These are phyloP conservation scores for Eudyptes chrysolophus DNA, from an alignment of 2,113 vertebrate species.

Conservation along the genomic window DNA sequence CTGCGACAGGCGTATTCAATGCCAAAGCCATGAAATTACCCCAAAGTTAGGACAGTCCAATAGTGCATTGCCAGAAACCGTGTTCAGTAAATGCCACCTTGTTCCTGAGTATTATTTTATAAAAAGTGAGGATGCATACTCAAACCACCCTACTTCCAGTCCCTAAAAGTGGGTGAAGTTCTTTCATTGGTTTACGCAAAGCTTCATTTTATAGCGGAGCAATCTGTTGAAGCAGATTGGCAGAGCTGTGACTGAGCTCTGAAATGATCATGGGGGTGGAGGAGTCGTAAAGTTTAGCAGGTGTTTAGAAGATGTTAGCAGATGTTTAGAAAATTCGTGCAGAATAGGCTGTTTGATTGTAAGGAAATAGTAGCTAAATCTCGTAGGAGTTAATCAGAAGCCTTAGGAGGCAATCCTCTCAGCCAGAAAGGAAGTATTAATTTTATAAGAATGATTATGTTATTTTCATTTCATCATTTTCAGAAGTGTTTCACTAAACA, in stretches of 20 bases:
- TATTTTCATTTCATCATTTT: background rate
- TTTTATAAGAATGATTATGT: background rate
- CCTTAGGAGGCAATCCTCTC: background rate
- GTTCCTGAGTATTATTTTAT: background rate
- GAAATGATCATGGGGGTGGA: background rate
- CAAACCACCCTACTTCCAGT: background rate
- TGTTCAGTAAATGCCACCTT: background rate
- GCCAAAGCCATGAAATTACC: background rate
- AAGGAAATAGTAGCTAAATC: background rate
- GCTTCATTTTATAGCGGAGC: background rate
- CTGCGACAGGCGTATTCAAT: background rate
- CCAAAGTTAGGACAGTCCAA: background rate
- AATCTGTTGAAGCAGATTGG: constrained; percentile 15
- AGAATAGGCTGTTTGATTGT: background rate
- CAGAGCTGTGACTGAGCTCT: background rate
- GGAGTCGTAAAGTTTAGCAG: background rate
- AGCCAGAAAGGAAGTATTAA: background rate
- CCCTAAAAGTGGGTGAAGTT: background rate
- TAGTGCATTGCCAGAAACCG: background rate
- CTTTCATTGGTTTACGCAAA: fast-evolving
- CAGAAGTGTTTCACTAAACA: background rate
- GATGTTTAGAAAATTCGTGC: background rate
- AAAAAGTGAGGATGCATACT: background rate
- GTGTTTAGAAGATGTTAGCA: background rate
- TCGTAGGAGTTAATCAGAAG: background rate